These are phyloP conservation scores for Acleris sparsana DNA, from an alignment of 2,888 invertebrate species.

Conservation along the genomic window DNA sequence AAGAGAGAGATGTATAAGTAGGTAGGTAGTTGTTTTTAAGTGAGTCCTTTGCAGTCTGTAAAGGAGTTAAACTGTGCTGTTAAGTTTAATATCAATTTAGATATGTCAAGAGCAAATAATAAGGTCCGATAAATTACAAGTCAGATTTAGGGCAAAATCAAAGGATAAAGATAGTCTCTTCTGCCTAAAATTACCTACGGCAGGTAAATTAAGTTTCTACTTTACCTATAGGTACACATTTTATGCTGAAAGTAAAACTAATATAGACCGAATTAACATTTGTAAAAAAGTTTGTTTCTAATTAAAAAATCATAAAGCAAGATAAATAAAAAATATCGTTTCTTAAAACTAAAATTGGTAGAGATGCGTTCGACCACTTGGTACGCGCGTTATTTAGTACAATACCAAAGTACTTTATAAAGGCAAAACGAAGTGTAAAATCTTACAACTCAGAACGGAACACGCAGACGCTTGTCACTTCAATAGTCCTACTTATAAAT, in stretches of 20 bases:
- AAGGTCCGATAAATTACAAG: background rate
- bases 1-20: too few species aligned
- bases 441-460: slow-evolving; percentile 1
- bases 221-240: too few species aligned
- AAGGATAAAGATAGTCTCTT: background rate
- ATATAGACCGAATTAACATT: too few species aligned
- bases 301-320: background rate
- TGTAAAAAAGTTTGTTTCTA: background rate
- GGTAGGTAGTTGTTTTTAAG: too few species aligned
- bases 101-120: too few species aligned
- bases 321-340: background rate
- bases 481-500: slow-evolving; percentile 24
- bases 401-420: background rate
- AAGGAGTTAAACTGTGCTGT: too few species aligned
- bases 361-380: slow-evolving; percentile 28
- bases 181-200: too few species aligned
- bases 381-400: background rate
- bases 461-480: slow-evolving; percentile 7
- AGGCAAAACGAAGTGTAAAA: slow-evolving; percentile 2
- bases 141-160: background rate
- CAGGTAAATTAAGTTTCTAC: too few species aligned
- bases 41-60: too few species aligned
- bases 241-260: too few species aligned
- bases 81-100: too few species aligned
- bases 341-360: slow-evolving; percentile 33